Percentiles rank a stretch among this genome's conserved stretches.
Conservation (phyloP, 92 coral and sea anemone species). For the Hydrozoanthus gracilis region DNA sequence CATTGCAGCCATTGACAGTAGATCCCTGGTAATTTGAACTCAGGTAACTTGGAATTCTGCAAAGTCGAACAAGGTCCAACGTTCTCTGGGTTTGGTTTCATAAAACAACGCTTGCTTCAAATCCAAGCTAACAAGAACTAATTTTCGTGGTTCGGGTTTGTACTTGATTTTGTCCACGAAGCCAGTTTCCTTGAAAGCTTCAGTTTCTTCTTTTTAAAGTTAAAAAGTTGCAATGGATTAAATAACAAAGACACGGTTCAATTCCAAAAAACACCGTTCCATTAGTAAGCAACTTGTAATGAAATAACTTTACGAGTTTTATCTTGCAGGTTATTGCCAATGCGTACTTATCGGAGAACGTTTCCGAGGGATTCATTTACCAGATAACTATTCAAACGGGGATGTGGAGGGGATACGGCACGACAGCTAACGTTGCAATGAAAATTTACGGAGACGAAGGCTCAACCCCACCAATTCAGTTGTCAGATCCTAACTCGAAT, state of each 20-base stretch:
- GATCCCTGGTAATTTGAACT: too few relatives aligned
- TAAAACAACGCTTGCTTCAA: too few relatives aligned
- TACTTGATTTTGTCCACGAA: too few relatives aligned
- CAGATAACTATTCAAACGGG: slow-evolving; percentile 81
- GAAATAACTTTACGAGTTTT: background rate
- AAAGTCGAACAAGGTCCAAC: too few relatives aligned
- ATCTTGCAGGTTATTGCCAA: slow-evolving; percentile 72
- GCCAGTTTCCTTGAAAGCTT: too few relatives aligned
- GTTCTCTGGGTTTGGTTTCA: too few relatives aligned
- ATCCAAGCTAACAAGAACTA: too few relatives aligned
- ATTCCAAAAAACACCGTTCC: background rate
- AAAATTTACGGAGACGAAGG: slow-evolving; percentile 76
- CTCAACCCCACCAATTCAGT: slow-evolving; percentile 60
- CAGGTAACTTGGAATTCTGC: too few relatives aligned
- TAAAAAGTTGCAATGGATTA: too few relatives aligned
- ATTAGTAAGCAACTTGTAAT: background rate
- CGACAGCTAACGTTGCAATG: slow-evolving; percentile 81
- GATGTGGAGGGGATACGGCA: slow-evolving; percentile 90
- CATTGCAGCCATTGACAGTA: too few relatives aligned
- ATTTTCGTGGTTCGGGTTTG: too few relatives aligned
- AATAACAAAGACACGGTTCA: background rate
- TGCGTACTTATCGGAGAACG: slow-evolving; percentile 57
- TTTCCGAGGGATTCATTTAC: slow-evolving; percentile 65
- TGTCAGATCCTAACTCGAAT: slow-evolving; percentile 68
- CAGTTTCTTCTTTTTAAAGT: too few relatives aligned